Evolutionary conservation across 2,888 invertebrate species (phyloP).

Genomic region (Synergus gifuensis): DNA sequence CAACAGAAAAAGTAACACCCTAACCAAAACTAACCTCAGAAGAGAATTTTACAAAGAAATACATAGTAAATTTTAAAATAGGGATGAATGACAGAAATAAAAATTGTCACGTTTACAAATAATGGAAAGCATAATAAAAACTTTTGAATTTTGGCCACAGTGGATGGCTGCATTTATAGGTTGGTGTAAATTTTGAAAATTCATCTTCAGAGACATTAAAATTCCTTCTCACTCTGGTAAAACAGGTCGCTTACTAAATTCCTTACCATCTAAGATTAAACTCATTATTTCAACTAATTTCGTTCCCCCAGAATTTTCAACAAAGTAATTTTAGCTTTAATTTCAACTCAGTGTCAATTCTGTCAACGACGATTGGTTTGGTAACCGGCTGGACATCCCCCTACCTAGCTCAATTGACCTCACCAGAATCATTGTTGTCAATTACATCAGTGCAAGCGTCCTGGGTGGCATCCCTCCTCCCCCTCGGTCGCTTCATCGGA

Average conservation of each 20-base stretch:
- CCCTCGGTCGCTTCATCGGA: constrained; percentile 61
- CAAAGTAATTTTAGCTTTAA: neutral
- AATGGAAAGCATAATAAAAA: neutral
- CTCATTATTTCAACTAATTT: too few species aligned
- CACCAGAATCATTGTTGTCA: constrained; percentile 52
- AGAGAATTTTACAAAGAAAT: too few species aligned
- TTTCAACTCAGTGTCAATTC: constrained; percentile 58
- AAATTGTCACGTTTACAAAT: too few species aligned
- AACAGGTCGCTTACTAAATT: too few species aligned
- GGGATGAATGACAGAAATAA: too few species aligned
- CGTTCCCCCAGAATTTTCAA: neutral
- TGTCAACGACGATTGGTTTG: constrained; percentile 60
- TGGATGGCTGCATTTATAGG: constrained; percentile 41
- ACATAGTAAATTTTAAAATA: too few species aligned
- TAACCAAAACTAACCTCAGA: too few species aligned
- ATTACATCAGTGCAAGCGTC: constrained; percentile 60
- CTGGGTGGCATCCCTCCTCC: constrained; percentile 64
- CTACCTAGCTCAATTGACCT: constrained; percentile 62
- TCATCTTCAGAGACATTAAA: too few species aligned
- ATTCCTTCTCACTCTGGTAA: too few species aligned
- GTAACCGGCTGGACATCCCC: constrained; percentile 65
- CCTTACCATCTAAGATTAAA: too few species aligned
- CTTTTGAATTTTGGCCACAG: constrained; percentile 41
- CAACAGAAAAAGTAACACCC: neutral
- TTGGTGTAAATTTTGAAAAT: neutral